Conservation (phyloP, 2,797 vertebrate genomes). For the Scarus forsteni region DNA sequence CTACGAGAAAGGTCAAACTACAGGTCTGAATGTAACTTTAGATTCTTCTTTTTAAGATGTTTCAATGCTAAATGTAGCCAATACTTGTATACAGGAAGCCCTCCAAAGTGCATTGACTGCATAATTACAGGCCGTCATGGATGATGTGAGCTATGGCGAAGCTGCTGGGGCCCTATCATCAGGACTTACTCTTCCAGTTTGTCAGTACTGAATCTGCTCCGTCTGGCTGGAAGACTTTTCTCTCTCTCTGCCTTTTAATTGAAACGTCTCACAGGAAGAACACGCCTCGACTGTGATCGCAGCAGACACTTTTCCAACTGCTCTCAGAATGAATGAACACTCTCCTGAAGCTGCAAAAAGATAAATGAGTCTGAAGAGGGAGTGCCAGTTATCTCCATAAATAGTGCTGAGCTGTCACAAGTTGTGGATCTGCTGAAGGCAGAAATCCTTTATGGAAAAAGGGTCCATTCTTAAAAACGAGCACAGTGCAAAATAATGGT, state of each 20-base stretch:
- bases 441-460: neutral
- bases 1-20: neutral
- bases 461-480: neutral
- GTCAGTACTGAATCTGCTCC: slow-evolving; percentile 39
- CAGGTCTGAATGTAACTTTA: neutral
- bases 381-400: neutral
- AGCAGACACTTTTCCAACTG: slow-evolving; percentile 12
- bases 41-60: neutral
- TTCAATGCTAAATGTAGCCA: slow-evolving; percentile 24
- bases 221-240: slow-evolving; percentile 35
- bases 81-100: slow-evolving; percentile 1
- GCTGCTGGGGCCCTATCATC: slow-evolving; percentile 48
- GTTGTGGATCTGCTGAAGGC: slow-evolving; percentile 1
- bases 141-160: slow-evolving; percentile 20
- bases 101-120: neutral
- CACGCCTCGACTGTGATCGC: slow-evolving; percentile 20
- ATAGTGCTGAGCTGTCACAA: neutral
- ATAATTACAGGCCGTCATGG: slow-evolving; percentile 53
- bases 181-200: slow-evolving; percentile 58
- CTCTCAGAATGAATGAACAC: slow-evolving; percentile 1
- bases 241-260: slow-evolving; percentile 40
- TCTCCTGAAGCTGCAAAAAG: slow-evolving; percentile 7
- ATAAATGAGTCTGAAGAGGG: neutral
- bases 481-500: neutral
- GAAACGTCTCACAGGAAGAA: slow-evolving; percentile 34